phyloP scores from a whole-genome alignment of 1,140 invertebrate species.

The Rhagoletis zephyria region DNA sequence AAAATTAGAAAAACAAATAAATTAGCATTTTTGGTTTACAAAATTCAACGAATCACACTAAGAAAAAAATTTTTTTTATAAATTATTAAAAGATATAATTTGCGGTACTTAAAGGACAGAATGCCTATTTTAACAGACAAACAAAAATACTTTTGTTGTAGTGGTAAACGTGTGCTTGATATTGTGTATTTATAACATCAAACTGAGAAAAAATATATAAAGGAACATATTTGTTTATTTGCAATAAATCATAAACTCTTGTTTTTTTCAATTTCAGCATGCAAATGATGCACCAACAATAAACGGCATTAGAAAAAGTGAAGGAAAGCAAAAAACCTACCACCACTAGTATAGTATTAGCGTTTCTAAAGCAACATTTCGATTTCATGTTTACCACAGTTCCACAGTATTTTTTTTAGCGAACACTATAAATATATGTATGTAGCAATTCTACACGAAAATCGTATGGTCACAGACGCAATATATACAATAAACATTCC shows the following conservation, averaged over 20 bases:
- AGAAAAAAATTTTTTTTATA: too few species aligned
- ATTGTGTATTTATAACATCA: not conserved
- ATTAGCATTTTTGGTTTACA: too few species aligned
- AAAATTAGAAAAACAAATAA: too few species aligned
- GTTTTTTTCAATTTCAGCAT: conserved; percentile 17
- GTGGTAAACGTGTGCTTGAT: not conserved
- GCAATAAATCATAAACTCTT: not conserved
- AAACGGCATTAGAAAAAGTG: not conserved
- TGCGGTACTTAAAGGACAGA: too few species aligned
- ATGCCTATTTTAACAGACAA: too few species aligned
- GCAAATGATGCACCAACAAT: not conserved
- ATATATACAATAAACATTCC: conserved; percentile 3
- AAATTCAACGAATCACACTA: too few species aligned
- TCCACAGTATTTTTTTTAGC: conserved; percentile 16
- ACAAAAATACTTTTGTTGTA: not conserved
- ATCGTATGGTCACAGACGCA: not conserved
- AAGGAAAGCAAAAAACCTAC: not conserved
- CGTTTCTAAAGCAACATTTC: not conserved
- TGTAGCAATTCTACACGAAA: not conserved
- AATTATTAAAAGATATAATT: too few species aligned
- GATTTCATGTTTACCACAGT: not conserved
- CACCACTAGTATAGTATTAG: conserved; percentile 10
- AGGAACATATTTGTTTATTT: not conserved
- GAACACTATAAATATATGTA: conserved; percentile 2
- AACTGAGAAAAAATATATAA: too few species aligned